A percentile compares a stretch with the other conserved stretches of the same genome.
Evolutionary conservation across 2,113 vertebrate species (phyloP).

Genomic region (Syngnathoides biaculeatus): DNA sequence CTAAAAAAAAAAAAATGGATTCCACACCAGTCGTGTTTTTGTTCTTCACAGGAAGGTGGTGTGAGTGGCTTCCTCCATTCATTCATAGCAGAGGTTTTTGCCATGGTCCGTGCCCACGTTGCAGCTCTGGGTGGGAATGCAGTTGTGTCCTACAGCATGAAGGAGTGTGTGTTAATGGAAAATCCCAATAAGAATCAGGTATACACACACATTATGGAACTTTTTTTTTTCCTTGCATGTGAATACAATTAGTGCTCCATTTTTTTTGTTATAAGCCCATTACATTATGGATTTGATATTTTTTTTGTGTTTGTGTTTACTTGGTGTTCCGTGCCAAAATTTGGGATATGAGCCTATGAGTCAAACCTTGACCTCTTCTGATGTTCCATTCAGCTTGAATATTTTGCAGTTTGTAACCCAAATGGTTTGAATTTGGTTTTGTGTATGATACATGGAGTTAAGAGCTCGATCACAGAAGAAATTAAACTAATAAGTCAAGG

Average conservation of each 20-base stretch:
- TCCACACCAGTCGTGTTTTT: neutral
- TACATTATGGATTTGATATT: too few relatives aligned
- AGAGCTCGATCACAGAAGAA: too few relatives aligned
- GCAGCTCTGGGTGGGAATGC: constrained; percentile 94
- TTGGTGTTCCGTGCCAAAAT: neutral
- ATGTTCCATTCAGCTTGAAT: too few relatives aligned
- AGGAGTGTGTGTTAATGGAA: constrained; percentile 98
- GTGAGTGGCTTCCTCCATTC: constrained; percentile 96
- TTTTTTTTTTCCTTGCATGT: neutral
- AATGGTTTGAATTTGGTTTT: too few relatives aligned
- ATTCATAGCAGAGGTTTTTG: constrained; percentile 96
- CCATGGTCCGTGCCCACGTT: constrained; percentile 95
- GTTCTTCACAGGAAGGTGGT: constrained; percentile 83
- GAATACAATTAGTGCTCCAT: neutral
- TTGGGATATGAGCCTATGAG: too few relatives aligned
- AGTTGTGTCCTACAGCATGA: constrained; percentile 97
- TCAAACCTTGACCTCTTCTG: too few relatives aligned
- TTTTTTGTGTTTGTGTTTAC: neutral
- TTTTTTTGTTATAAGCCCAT: too few relatives aligned
- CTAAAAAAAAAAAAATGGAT: neutral
- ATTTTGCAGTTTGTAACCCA: too few relatives aligned
- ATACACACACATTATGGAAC: constrained; percentile 10
- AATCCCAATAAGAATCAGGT: constrained; percentile 99
- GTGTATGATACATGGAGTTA: too few relatives aligned
- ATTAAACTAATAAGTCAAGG: neutral